Evolutionary conservation across 2,888 invertebrate genomes (phyloP).

Genomic region (Scelioninae gen. 2): DNA sequence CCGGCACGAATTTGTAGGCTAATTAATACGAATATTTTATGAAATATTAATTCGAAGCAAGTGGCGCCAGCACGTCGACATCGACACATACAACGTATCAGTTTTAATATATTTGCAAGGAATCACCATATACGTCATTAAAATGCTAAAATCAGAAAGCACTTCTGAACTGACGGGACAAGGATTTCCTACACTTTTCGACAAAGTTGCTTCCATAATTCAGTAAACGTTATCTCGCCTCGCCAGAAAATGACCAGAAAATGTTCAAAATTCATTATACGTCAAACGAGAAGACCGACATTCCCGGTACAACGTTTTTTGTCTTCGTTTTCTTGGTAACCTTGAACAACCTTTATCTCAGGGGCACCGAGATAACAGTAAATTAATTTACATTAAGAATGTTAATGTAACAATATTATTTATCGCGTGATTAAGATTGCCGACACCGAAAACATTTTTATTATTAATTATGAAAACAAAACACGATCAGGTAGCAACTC

Average conservation of each 20-base stretch:
- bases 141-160: not conserved
- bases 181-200: too few species aligned
- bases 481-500: slow-evolving; percentile 4
- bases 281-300: slow-evolving; percentile 21
- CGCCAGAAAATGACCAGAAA: slow-evolving; percentile 8
- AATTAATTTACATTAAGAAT: slow-evolving; percentile 31
- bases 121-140: not conserved
- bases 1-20: too few species aligned
- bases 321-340: slow-evolving; percentile 9
- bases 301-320: slow-evolving; percentile 15
- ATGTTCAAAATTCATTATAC: slow-evolving; percentile 6
- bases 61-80: not conserved
- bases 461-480: slow-evolving; percentile 19
- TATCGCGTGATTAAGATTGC: slow-evolving; percentile 17
- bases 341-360: slow-evolving; percentile 24
- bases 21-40: not conserved
- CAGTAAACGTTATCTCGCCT: slow-evolving; percentile 1
- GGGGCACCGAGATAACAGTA: slow-evolving; percentile 22
- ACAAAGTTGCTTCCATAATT: not conserved
- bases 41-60: not conserved
- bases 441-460: slow-evolving; percentile 11
- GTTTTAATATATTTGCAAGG: not conserved
- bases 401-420: slow-evolving; percentile 29
- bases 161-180: not conserved
- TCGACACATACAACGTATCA: not conserved